These are phyloP conservation scores for Scrobipalpa costella DNA, from an alignment of 2,888 invertebrate genomes.

Conservation along the genomic window DNA sequence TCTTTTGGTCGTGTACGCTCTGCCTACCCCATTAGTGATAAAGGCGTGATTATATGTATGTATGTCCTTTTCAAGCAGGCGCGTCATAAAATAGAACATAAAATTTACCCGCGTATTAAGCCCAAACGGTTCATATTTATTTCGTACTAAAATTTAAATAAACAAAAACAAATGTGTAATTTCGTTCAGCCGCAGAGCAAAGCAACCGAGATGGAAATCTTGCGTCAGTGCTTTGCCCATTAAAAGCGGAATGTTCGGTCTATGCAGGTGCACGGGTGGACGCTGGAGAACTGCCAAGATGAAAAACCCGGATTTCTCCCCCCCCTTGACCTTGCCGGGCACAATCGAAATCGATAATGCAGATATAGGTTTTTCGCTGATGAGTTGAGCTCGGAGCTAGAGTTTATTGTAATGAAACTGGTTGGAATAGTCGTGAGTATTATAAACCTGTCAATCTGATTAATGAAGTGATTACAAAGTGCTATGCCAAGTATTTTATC, in stretches of 20 bases:
- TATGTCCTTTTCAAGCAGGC: neutral
- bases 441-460: no score
- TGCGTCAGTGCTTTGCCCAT: neutral
- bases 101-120: neutral
- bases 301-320: conserved; percentile 1
- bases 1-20: no score
- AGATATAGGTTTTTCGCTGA: conserved; percentile 5
- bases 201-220: conserved; percentile 1
- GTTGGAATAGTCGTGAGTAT: no score
- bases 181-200: conserved; percentile 1
- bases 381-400: neutral
- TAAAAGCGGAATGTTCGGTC: neutral
- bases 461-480: no score
- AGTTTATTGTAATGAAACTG: no score
- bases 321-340: conserved; percentile 2
- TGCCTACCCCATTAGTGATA: no score
- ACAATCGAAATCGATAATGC: conserved; percentile 8
- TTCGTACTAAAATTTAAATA: neutral
- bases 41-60: no score
- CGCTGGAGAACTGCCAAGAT: neutral
- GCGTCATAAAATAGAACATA: neutral
- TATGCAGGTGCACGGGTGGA: neutral
- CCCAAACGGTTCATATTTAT: conserved; percentile 1
- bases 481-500: no score
- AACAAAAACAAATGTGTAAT: conserved; percentile 1